Base-by-base conservation (phyloP, 2,797 vertebrate species). In the Ctenochaetus hawaiiensis region DNA sequence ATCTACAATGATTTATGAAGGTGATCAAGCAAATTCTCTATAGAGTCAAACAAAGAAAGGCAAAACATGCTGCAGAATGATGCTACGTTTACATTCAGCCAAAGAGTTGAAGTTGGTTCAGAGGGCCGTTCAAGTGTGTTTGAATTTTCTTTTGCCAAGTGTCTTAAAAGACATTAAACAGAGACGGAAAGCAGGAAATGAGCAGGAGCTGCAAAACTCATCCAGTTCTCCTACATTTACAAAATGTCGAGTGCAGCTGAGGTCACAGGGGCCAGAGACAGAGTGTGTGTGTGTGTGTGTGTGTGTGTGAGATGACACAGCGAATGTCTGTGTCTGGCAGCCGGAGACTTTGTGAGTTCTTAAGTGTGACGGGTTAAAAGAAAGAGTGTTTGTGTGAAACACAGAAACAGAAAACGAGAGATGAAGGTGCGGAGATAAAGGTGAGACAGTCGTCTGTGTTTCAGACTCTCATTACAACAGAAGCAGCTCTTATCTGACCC, bases 401-500 rank as follows among this genome's bases (percentile, higher is more conserved):
- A 5, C 17, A 64, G 26, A 18, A 47, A 57, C 8, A 51, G 45
- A 53, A n/a, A 66, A 48, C 5, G 41, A 53, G 47, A 30, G 56
- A 72, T 61, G 51, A 20, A 59, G 57, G 22, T 17, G 2, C 7
- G 1, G 39, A 64, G 76, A 67, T 75, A 34, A 58, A 66, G 56
- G 6, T 39, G 63, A 10, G 20, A 47, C 52, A 6, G 23, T 56
- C 20, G 45, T 53, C 22, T 45, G 20, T 60, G 18, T 60, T 37
- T 76, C 47, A 57, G 34, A 68, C 72, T 75, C 43, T 61, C 53
- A 17, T 69, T 57, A 71, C 34, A 45, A 45, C 58, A 62, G 34
- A 69, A 71, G 54, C 56, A 34, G 48, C 56, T 72, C 63, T 72
- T 75, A 72, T 80, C 78, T 75, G 59, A 54, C 74, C 22, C 23